Evolutionary conservation across 2,888 invertebrate genomes (phyloP).

Genomic region (Dorcus parallelipipedus): DNA sequence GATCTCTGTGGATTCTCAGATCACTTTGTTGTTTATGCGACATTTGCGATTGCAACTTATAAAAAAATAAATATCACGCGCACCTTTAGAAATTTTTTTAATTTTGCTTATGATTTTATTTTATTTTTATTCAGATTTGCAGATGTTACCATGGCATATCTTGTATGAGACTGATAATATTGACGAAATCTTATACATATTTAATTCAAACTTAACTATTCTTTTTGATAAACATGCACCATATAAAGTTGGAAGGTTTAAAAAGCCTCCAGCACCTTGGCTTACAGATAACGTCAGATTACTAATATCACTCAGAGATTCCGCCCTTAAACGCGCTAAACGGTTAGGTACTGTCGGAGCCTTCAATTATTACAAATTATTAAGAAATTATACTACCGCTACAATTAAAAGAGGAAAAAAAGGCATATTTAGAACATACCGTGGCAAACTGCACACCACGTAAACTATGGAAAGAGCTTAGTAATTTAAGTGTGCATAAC

Average conservation of each 20-base stretch:
- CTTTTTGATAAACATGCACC: not conserved
- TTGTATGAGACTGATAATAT: not conserved
- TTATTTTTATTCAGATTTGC: not conserved
- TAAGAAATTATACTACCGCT: too few relatives aligned
- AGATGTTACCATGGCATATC: not conserved
- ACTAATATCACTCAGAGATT: not conserved
- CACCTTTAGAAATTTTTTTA: not conserved
- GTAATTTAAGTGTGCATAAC: too few relatives aligned
- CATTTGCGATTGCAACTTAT: not conserved
- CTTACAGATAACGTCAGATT: not conserved
- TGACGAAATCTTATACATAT: not conserved
- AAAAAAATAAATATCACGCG: not conserved
- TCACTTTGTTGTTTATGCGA: not conserved
- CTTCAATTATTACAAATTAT: not conserved
- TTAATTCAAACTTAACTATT: not conserved
- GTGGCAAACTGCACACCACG: too few relatives aligned
- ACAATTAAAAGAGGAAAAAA: too few relatives aligned
- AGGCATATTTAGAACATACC: too few relatives aligned
- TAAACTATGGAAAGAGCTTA: too few relatives aligned
- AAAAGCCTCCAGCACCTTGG: not conserved
- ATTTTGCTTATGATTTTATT: not conserved
- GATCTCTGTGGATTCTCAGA: not conserved
- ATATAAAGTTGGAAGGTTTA: not conserved
- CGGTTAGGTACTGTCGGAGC: not conserved
- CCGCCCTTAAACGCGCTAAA: not conserved